A percentile compares a stretch with the other conserved stretches of the same genome.
These are phyloP conservation scores for Varecia variegata DNA, from an alignment of 2,797 vertebrate species.

Conservation along the genomic window DNA sequence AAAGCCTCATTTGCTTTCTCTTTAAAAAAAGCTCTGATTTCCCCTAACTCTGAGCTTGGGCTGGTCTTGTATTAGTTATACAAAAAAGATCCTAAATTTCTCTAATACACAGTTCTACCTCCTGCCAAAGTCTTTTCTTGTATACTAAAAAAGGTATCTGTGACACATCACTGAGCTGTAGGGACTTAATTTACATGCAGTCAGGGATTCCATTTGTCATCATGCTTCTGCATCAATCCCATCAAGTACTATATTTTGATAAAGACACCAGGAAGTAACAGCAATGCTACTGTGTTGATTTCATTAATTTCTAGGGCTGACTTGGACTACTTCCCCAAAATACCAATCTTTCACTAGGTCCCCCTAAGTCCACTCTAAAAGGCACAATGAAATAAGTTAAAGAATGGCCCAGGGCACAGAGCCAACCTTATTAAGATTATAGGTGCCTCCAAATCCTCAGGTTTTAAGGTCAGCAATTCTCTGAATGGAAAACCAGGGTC, in stretches of 20 bases:
- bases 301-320: constrained; percentile 18
- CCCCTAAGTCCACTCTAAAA: neutral
- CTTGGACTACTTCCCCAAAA: constrained; percentile 9
- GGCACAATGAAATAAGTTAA: constrained; percentile 13
- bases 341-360: neutral
- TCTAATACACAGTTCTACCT: constrained; percentile 27
- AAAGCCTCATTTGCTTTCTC: constrained; percentile 35
- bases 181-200: constrained; percentile 23
- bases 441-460: constrained; percentile 6
- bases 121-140: constrained; percentile 24
- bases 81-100: constrained; percentile 42
- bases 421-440: constrained; percentile 18
- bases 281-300: neutral
- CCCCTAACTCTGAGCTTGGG: neutral
- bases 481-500: neutral
- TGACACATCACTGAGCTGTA: neutral
- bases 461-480: constrained; percentile 19
- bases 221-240: neutral
- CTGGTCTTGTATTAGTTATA: neutral
- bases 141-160: constrained; percentile 25
- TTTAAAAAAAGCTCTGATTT: neutral
- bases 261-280: neutral
- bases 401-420: neutral
- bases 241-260: neutral
- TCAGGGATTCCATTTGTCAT: neutral